Percentiles rank a stretch among this genome's conserved stretches.
phyloP scores from a whole-genome alignment of 2,797 vertebrate genomes.

The Notolepis coatsorum region DNA sequence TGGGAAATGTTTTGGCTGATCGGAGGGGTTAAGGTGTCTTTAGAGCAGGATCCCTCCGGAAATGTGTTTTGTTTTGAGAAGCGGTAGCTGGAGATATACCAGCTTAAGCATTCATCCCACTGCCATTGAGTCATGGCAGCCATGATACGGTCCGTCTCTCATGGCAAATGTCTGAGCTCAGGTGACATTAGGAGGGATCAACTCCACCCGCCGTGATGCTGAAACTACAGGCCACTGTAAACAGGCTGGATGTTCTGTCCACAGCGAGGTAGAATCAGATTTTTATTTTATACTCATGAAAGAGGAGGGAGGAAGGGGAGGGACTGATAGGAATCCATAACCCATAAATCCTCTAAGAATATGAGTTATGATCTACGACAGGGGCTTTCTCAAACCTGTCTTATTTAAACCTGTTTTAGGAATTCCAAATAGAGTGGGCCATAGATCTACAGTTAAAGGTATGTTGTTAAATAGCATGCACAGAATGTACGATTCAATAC shows the following conservation, averaged over 20 bases:
- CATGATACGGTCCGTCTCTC: constrained; percentile 25
- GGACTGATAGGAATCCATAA: too few relatives aligned
- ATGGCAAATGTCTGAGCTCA: constrained; percentile 42
- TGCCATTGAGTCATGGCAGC: constrained; percentile 38
- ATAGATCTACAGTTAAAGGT: too few relatives aligned
- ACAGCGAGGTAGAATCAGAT: constrained; percentile 27
- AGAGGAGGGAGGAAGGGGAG: too few relatives aligned
- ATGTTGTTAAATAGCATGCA: too few relatives aligned
- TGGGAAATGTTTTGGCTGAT: not conserved
- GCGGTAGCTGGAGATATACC: not conserved
- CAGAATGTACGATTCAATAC: too few relatives aligned
- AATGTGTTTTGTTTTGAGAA: constrained; percentile 17
- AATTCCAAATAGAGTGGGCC: too few relatives aligned
- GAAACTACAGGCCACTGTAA: too few relatives aligned
- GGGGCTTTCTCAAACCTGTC: too few relatives aligned
- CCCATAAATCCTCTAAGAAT: too few relatives aligned
- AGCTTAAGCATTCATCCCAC: constrained; percentile 17
- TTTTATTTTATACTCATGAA: constrained; percentile 19
- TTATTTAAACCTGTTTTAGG: too few relatives aligned
- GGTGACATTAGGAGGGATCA: constrained; percentile 42
- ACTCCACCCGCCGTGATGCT: constrained; percentile 14
- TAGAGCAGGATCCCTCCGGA: not conserved
- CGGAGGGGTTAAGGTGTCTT: constrained; percentile 3
- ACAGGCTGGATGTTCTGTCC: constrained; percentile 46
- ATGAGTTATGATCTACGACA: too few relatives aligned